Conservation (phyloP, 1,140 invertebrate genomes). For the Drosophila virilis region DNA sequence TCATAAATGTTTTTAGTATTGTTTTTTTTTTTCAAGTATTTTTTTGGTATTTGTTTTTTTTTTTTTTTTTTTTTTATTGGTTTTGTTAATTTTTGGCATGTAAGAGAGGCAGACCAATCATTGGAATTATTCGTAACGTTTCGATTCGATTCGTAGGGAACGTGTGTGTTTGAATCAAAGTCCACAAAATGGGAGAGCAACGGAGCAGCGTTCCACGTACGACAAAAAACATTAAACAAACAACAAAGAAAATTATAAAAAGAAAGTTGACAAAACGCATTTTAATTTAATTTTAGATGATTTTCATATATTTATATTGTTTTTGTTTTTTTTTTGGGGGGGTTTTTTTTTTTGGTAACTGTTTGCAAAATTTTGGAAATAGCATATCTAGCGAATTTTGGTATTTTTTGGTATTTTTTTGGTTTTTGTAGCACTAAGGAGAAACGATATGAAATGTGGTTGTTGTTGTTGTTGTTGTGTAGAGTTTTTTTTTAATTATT, state of each 20-base stretch:
- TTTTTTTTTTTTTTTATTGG: slow-evolving; percentile 26
- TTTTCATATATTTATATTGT: slow-evolving; percentile 19
- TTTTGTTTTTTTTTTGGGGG: slow-evolving; percentile 40
- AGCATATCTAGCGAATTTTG: slow-evolving; percentile 55
- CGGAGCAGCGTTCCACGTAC: slow-evolving; percentile 86
- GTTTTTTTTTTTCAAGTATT: slow-evolving; percentile 17
- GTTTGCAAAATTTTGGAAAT: slow-evolving; percentile 6
- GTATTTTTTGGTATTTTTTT: slow-evolving; percentile 36
- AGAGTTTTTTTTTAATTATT: slow-evolving; percentile 46
- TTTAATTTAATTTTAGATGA: slow-evolving; percentile 55
- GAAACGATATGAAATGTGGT: slow-evolving; percentile 82
- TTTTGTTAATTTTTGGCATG: slow-evolving; percentile 29
- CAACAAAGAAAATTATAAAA: slow-evolving; percentile 83
- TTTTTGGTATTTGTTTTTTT: slow-evolving; percentile 28
- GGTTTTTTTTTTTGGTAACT: slow-evolving; percentile 30
- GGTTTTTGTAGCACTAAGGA: slow-evolving; percentile 30
- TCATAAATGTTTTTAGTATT: slow-evolving; percentile 9
- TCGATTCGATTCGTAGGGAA: slow-evolving; percentile 63
- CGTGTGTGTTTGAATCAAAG: slow-evolving; percentile 55
- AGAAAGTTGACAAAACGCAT: slow-evolving; percentile 72
- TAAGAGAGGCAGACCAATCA: slow-evolving; percentile 69
- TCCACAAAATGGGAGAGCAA: slow-evolving; percentile 76
- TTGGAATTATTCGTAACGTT: slow-evolving; percentile 52
- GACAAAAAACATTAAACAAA: slow-evolving; percentile 85
- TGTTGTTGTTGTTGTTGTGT: slow-evolving; percentile 71